phyloP scores from a whole-genome alignment of 1,140 invertebrate genomes.

The Cydia strobilella region DNA sequence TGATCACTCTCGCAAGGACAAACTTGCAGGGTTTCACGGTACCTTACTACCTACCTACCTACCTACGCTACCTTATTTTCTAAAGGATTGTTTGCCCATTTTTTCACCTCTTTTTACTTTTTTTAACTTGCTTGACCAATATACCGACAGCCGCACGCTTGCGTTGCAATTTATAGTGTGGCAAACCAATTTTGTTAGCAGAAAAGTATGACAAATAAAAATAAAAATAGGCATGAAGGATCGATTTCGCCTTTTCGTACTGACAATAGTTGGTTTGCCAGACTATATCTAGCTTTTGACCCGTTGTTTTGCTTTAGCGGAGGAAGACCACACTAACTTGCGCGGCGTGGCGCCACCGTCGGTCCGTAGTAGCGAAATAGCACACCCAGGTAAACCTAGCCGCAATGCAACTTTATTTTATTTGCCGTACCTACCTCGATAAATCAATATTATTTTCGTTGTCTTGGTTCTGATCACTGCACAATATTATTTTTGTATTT shows the following conservation, averaged over 20 bases:
- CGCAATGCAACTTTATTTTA: background rate
- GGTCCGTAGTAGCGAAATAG: conserved; percentile 48
- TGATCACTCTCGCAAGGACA: too few species aligned
- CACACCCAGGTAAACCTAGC: conserved; percentile 55
- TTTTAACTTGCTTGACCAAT: background rate
- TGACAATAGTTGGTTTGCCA: conserved; percentile 30
- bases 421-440: conserved; percentile 22
- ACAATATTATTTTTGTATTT: too few species aligned
- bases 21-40: too few species aligned
- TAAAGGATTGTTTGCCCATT: conserved; percentile 6
- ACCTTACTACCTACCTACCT: too few species aligned
- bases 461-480: background rate
- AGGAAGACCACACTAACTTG: conserved; percentile 80
- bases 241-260: too few species aligned
- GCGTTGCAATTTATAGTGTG: background rate
- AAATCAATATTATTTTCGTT: conserved; percentile 29
- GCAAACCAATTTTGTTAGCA: too few species aligned
- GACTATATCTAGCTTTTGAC: conserved; percentile 46
- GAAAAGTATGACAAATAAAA: too few species aligned
- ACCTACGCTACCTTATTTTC: too few species aligned
- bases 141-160: conserved; percentile 6
- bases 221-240: too few species aligned
- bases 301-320: conserved; percentile 73
- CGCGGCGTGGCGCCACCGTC: conserved; percentile 60
- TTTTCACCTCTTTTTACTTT: too few species aligned